A percentile compares a stretch with the other conserved stretches of the same genome.
Evolutionary conservation across 2,888 invertebrate genomes (phyloP).

Genomic region (Beris chalybata): DNA sequence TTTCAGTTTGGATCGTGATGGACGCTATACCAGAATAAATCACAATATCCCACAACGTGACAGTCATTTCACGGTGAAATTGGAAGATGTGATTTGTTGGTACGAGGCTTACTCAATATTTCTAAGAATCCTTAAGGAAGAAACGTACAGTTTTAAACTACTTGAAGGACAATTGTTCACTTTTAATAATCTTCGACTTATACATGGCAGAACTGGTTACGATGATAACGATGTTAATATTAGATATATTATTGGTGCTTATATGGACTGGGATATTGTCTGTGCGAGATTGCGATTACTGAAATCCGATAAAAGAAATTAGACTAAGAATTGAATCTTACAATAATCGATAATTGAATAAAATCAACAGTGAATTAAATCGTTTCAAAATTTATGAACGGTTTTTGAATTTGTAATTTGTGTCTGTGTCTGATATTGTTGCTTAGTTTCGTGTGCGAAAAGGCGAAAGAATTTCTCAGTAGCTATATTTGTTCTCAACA

Average conservation of each 20-base stretch:
- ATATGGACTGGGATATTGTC: slow-evolving; percentile 79
- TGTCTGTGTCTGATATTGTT: too few species aligned
- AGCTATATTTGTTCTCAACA: too few species aligned
- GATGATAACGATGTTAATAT: slow-evolving; percentile 60
- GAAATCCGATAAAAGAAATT: too few species aligned
- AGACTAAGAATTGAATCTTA: too few species aligned
- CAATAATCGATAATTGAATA: too few species aligned
- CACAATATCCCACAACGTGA: slow-evolving; percentile 77
- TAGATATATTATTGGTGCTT: slow-evolving; percentile 71
- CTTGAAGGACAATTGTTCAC: slow-evolving; percentile 68
- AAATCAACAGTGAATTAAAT: too few species aligned
- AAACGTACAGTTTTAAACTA: slow-evolving; percentile 67
- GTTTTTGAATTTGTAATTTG: too few species aligned
- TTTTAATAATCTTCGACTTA: slow-evolving; percentile 72
- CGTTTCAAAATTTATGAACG: too few species aligned
- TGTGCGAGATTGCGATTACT: slow-evolving; percentile 60
- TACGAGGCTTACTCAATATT: slow-evolving; percentile 70
- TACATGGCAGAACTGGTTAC: slow-evolving; percentile 73
- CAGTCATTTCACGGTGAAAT: slow-evolving; percentile 64
- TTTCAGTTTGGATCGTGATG: slow-evolving; percentile 53
- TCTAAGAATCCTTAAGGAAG: slow-evolving; percentile 62
- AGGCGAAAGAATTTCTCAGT: too few species aligned
- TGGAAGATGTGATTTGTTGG: slow-evolving; percentile 66
- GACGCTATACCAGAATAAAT: slow-evolving; percentile 65
- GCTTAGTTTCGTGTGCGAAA: too few species aligned